Percentiles rank a stretch among this genome's conserved stretches.
Conservation (phyloP, 1,140 invertebrate species). For the Drosophila pseudoobscura region DNA sequence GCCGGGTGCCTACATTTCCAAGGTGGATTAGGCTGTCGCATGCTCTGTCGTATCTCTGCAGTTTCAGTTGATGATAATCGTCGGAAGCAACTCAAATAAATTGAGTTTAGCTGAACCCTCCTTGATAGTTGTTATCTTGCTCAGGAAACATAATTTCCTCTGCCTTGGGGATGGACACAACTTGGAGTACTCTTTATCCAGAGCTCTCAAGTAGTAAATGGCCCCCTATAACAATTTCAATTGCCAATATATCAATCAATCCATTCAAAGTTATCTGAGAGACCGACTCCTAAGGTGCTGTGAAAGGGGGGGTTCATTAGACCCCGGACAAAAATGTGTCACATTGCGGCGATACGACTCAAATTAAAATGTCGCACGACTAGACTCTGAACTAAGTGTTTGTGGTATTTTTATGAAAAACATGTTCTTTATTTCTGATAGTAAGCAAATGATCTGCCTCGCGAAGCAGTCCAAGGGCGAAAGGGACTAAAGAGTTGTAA, state of each 20-base stretch:
- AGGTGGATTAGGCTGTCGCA: conserved; percentile 15
- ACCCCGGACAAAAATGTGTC: neutral
- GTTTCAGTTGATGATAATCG: conserved; percentile 19
- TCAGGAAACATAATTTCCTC: neutral
- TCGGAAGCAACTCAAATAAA: neutral
- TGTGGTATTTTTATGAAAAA: conserved; percentile 4
- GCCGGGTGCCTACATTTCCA: neutral
- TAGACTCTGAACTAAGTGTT: conserved; percentile 21
- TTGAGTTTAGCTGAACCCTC: no score
- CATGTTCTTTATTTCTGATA: no score
- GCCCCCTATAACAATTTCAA: no score
- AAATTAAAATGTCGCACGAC: conserved; percentile 21
- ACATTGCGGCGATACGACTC: conserved; percentile 4
- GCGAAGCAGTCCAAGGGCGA: no score
- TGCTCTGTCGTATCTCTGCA: neutral
- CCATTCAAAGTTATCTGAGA: neutral
- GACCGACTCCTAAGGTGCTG: no score
- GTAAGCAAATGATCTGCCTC: no score
- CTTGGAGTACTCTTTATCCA: no score
- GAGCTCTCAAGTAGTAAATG: no score
- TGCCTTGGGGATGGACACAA: conserved; percentile 2
- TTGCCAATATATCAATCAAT: neutral
- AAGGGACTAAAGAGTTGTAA: no score
- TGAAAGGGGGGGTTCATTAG: conserved; percentile 9
- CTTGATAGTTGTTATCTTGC: neutral